Evolutionary conservation across 2,797 vertebrate species (phyloP).

Genomic region (Chaunax sp.): DNA sequence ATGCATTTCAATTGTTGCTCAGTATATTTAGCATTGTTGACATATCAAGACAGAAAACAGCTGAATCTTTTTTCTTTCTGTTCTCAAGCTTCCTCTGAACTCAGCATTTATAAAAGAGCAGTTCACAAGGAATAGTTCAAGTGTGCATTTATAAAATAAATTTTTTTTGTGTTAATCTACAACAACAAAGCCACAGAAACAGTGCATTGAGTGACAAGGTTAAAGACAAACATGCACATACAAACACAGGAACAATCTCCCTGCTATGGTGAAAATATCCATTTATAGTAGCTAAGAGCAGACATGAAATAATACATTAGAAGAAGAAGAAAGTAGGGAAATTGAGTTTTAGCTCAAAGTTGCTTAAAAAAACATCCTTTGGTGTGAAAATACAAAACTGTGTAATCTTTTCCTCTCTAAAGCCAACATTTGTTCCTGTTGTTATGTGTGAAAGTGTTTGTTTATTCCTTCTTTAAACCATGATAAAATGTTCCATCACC

Average conservation of each 20-base stretch:
- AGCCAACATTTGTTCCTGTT: slow-evolving; percentile 76
- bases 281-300: slow-evolving; percentile 20
- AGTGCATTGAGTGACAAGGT: slow-evolving; percentile 1
- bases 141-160: not conserved
- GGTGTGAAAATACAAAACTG: slow-evolving; percentile 63
- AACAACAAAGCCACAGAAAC: not conserved
- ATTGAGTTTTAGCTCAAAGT: slow-evolving; percentile 55
- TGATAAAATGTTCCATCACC: slow-evolving; percentile 67
- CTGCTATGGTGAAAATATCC: slow-evolving; percentile 31
- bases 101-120: not conserved
- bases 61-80: no score
- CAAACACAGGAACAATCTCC: slow-evolving; percentile 20
- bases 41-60: no score
- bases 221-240: no score
- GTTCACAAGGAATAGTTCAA: no score
- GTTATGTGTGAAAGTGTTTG: slow-evolving; percentile 76
- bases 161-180: not conserved
- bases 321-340: slow-evolving; percentile 50
- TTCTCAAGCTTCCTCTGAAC: not conserved
- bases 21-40: no score
- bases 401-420: slow-evolving; percentile 58
- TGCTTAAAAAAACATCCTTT: slow-evolving; percentile 29
- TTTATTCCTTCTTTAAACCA: slow-evolving; percentile 64
- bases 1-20: no score
- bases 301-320: slow-evolving; percentile 34